Evolutionary conservation across 1,140 invertebrate genomes (phyloP).

Genomic region (Cryptotermes secundus): DNA sequence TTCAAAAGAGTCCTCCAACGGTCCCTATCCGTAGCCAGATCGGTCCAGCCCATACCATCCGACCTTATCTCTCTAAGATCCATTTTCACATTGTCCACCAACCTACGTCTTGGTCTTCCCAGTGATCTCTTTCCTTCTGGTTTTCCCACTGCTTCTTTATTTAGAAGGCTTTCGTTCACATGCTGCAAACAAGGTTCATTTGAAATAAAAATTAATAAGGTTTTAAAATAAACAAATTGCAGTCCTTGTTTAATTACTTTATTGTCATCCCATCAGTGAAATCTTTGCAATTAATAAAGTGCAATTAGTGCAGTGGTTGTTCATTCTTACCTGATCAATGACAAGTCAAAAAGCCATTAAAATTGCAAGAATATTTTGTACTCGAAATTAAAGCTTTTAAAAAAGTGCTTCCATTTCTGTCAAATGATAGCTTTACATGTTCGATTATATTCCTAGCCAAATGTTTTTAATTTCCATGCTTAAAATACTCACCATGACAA

Average conservation of each 20-base stretch:
- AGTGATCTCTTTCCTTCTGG: too few relatives aligned
- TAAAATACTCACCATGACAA: not conserved
- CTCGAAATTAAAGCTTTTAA: not conserved
- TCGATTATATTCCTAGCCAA: not conserved
- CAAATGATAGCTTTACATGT: not conserved
- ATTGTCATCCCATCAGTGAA: constrained; percentile 6
- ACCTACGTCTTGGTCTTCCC: too few relatives aligned
- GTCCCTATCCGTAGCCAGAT: too few relatives aligned
- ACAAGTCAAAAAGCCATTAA: constrained; percentile 1
- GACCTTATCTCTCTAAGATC: too few relatives aligned
- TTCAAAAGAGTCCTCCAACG: too few relatives aligned
- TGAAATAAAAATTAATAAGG: not conserved
- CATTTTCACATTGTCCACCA: too few relatives aligned
- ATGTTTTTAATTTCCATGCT: not conserved
- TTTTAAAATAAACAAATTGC: not conserved
- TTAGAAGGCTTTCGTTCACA: too few relatives aligned
- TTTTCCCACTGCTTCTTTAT: too few relatives aligned
- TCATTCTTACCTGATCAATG: not conserved
- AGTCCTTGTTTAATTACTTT: not conserved
- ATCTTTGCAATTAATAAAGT: not conserved
- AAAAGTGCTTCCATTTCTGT: too few relatives aligned
- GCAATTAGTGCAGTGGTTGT: not conserved
- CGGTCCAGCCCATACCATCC: too few relatives aligned
- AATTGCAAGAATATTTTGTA: not conserved
- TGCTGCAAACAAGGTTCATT: too few relatives aligned